phyloP scores from a whole-genome alignment of 2,113 vertebrate species.

The Drymodes brunneopygia region DNA sequence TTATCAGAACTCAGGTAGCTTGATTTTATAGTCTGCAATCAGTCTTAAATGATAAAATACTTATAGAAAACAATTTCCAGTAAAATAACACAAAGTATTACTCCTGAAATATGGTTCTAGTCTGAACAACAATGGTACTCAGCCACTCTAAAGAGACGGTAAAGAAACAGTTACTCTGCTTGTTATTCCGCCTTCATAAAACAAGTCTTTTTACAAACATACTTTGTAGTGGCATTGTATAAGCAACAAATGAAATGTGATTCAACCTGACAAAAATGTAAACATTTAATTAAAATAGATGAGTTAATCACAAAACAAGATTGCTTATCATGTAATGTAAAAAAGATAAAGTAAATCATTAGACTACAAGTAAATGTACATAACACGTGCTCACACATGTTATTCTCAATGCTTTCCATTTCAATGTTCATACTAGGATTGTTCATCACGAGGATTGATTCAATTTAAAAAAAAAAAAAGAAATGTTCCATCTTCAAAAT shows the following conservation, averaged over 20 bases:
- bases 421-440: neutral
- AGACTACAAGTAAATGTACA: neutral
- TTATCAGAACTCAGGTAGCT: neutral
- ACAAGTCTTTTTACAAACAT: neutral
- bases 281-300: conserved; percentile 12
- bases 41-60: neutral
- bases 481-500: neutral
- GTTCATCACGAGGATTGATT: neutral
- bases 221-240: neutral
- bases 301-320: neutral
- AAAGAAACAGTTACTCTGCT: neutral
- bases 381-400: neutral
- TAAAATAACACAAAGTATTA: neutral
- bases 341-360: neutral
- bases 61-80: neutral
- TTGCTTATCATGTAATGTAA: neutral
- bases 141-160: neutral
- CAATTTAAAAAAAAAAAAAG: neutral
- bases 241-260: neutral
- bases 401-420: neutral
- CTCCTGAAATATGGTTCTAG: neutral
- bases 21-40: neutral
- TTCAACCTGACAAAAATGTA: neutral
- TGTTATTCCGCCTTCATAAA: neutral
- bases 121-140: neutral